These are phyloP conservation scores for Scartelaos histophorus DNA, from an alignment of 2,113 vertebrate genomes.

Conservation along the genomic window DNA sequence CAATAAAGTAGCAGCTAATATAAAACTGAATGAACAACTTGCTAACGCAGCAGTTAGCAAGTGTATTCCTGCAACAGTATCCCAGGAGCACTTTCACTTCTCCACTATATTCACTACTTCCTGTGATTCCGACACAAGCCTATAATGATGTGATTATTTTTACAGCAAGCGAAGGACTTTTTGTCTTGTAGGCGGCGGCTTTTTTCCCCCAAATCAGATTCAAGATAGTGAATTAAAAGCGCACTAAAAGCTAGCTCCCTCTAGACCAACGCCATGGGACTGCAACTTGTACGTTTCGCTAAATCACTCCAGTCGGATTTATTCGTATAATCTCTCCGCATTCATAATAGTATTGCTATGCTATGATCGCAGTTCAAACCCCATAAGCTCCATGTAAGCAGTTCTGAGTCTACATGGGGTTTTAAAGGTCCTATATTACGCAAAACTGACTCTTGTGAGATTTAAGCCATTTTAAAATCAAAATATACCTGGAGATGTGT, in stretches of 20 bases:
- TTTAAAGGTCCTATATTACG: no score
- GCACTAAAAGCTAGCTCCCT: slow-evolving; percentile 25
- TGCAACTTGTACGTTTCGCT: slow-evolving; percentile 37
- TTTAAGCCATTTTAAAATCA: no score
- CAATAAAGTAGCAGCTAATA: slow-evolving; percentile 1
- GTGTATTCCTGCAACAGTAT: not conserved
- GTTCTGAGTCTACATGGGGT: not conserved
- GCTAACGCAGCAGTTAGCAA: slow-evolving; percentile 27
- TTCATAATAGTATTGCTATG: slow-evolving; percentile 10
- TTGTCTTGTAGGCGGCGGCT: slow-evolving; percentile 17
- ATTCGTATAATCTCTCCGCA: slow-evolving; percentile 24
- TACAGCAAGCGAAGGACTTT: slow-evolving; percentile 9
- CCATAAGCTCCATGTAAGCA: slow-evolving; percentile 25
- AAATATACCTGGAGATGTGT: no score
- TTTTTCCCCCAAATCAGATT: slow-evolving; percentile 38
- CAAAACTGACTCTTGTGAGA: no score
- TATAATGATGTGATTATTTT: slow-evolving; percentile 23
- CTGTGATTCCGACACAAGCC: slow-evolving; percentile 22
- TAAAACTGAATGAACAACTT: slow-evolving; percentile 19
- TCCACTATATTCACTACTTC: not conserved
- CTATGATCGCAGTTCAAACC: slow-evolving; percentile 43
- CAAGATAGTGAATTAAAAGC: slow-evolving; percentile 26
- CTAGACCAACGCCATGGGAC: slow-evolving; percentile 11
- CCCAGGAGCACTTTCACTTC: slow-evolving; percentile 13
- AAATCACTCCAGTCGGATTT: slow-evolving; percentile 12